Evolutionary conservation across 2,797 vertebrate species (phyloP), one percentile per base, ranked within the genome.

Genomic region (Chelon labrosus): DNA sequence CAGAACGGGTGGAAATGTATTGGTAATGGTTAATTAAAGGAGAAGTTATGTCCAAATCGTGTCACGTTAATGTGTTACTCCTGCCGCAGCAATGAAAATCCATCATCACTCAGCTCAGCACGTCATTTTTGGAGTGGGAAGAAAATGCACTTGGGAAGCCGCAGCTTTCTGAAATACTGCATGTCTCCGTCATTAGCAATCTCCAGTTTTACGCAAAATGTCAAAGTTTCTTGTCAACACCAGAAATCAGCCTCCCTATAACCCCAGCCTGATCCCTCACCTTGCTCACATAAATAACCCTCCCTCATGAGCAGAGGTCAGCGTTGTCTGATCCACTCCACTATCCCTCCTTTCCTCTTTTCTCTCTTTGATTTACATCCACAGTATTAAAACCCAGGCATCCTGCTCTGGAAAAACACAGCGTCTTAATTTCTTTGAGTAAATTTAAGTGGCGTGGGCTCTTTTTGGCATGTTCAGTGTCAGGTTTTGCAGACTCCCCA

Each of bases 401-500:
- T 88, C 77, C 82, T 75, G 75, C 73, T 54, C 77, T 82, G 66
- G 56, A 74, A 84, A 90, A 89, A 88, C 86, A 90, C 68, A 9
- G 49, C 44, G 53, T 67, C 79, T 87, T 92, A 77, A 92, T 89
- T 89, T 91, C 83, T 88, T 59, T 58, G 80, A 80, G 88, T 89
- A 90, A 80, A 88, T 90, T 91, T 77, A 90, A 90, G 86, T 79
- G 85, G 70, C 39, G 20, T 16, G 74, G 83, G 72, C 79, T 87
- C 71, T 10, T 85, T 88, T 90, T 73, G 82, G 67, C 65, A 65
- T 89, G 90, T 90, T 91, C 82, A 89, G 82, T 91, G 89, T 92
- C 89, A 78, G 87, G 83, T 88, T 91, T 72, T 85, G 84, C 88
- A 84, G 90, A 91, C 86, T 90, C 87, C 91, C 89, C 86, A 82